Conservation (phyloP, 2,113 vertebrate species). For the Anthoscopus minutus region DNA sequence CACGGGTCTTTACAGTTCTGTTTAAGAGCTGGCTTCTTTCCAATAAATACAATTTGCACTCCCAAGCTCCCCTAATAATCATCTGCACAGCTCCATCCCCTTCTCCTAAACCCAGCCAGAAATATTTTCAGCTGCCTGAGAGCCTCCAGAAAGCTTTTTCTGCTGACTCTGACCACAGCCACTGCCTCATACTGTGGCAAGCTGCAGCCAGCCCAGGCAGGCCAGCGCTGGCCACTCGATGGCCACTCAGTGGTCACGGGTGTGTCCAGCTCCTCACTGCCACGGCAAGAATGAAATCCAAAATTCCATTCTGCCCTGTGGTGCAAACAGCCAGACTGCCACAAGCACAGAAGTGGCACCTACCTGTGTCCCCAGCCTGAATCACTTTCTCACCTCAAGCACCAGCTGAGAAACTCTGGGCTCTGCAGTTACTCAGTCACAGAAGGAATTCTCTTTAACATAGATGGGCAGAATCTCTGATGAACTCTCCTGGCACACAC, state of each 20-base stretch:
- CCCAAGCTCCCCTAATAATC: not conserved
- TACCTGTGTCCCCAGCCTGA: not conserved
- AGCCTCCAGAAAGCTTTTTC: not conserved
- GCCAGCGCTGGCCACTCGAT: accelerated
- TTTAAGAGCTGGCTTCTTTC: not conserved
- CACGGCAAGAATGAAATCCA: accelerated
- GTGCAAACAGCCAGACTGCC: not conserved
- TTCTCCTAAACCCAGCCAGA: not conserved
- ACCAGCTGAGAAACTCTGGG: not conserved
- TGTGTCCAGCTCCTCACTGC: accelerated
- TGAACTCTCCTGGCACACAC: not conserved
- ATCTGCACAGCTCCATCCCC: not conserved
- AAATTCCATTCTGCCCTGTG: accelerated
- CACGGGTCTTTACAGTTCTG: not conserved
- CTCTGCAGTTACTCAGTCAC: not conserved
- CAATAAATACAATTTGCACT: not conserved
- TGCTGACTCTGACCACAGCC: not conserved
- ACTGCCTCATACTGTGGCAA: not conserved
- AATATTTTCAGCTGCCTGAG: not conserved
- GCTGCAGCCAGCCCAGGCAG: not conserved
- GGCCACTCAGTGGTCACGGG: accelerated
- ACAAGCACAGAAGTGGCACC: not conserved
- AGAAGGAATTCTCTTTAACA: not conserved
- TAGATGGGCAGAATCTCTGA: not conserved
- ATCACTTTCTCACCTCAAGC: not conserved